phyloP scores from a whole-genome alignment of 2,888 invertebrate species.

The Drosophila lacicola region DNA sequence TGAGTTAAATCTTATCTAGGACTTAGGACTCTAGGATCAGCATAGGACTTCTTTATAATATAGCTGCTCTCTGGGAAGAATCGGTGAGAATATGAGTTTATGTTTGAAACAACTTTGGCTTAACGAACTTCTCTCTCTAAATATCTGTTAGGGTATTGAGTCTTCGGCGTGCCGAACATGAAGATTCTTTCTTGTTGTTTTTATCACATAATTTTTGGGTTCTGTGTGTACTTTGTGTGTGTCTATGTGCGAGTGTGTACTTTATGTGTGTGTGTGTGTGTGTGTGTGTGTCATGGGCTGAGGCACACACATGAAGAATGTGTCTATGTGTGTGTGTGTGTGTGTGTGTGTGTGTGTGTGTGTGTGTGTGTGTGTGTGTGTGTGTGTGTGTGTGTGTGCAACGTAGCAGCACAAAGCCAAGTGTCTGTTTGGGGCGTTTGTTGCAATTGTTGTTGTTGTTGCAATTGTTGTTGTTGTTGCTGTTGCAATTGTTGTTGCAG shows the following conservation, averaged over 20 bases:
- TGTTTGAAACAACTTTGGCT: no score
- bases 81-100: no score
- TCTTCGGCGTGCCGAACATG: no score
- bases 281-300: conserved; percentile 15
- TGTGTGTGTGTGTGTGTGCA: conserved; percentile 24
- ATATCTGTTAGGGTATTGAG: no score
- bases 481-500: conserved; percentile 18
- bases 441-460: conserved; percentile 36
- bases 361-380: not conserved
- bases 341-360: conserved; percentile 1
- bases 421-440: conserved; percentile 75
- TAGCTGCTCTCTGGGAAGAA: no score
- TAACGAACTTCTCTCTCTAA: no score
- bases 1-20: no score
- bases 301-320: conserved; percentile 25
- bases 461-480: not conserved
- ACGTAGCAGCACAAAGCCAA: conserved; percentile 50
- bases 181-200: not conserved
- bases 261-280: not conserved
- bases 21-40: no score
- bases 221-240: conserved; percentile 10
- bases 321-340: conserved; percentile 10
- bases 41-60: no score
- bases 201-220: conserved; percentile 12
- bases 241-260: conserved; percentile 13